phyloP scores from a whole-genome alignment of 2,888 invertebrate genomes.

The Orgyia antiqua region DNA sequence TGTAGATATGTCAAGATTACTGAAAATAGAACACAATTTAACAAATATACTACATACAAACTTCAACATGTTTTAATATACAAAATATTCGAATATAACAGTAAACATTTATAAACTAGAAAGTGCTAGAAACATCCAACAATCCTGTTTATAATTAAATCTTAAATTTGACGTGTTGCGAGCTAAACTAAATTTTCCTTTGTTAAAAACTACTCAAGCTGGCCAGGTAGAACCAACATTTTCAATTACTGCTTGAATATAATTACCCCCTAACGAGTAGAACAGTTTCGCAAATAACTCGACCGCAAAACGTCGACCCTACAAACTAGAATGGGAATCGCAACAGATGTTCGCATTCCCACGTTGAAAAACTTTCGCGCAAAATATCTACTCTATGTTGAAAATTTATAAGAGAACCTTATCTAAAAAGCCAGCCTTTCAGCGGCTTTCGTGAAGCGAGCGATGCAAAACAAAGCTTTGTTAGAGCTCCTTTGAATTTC shows the following conservation, averaged over 20 bases:
- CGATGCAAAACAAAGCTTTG: conserved; percentile 77
- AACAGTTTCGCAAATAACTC: conserved; percentile 49
- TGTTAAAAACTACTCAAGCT: conserved; percentile 33
- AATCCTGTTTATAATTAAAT: conserved; percentile 10
- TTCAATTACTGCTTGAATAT: conserved; percentile 41
- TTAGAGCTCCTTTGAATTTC: conserved; percentile 74
- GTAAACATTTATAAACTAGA: no score
- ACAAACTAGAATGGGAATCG: conserved; percentile 55
- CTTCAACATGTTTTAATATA: no score
- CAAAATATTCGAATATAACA: no score
- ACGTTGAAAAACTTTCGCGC: conserved; percentile 56
- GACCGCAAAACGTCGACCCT: conserved; percentile 44
- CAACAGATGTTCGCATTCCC: conserved; percentile 61
- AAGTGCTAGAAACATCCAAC: no score
- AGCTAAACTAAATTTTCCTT: conserved; percentile 18
- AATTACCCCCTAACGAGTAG: conserved; percentile 44
- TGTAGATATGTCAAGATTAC: no score
- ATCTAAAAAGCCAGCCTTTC: conserved; percentile 76
- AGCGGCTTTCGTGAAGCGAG: conserved; percentile 61
- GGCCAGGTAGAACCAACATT: conserved; percentile 27
- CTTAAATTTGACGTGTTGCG: conserved; percentile 3
- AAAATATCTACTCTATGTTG: conserved; percentile 56
- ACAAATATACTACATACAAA: no score
- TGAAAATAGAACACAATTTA: no score
- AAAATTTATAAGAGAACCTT: conserved; percentile 72